phyloP scores from a whole-genome alignment of 2,113 vertebrate species.

The Rhagologus leucostigma region DNA sequence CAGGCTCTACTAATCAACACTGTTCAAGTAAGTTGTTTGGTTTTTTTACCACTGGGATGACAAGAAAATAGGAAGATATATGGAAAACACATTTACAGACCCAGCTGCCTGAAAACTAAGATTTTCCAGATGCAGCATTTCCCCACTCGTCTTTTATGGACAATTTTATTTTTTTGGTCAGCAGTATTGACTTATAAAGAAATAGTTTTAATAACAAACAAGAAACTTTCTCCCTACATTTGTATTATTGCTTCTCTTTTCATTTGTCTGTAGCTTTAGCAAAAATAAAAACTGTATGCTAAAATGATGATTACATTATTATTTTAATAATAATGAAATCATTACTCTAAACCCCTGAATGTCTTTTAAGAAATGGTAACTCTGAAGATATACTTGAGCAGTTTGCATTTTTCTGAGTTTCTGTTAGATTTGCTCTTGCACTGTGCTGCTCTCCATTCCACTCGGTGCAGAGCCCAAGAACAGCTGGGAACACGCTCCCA shows the following conservation, averaged over 20 bases:
- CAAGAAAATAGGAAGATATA: not conserved
- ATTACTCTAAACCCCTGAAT: not conserved
- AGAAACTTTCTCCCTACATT: not conserved
- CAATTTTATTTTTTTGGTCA: not conserved
- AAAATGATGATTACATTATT: not conserved
- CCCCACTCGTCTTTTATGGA: too few species aligned
- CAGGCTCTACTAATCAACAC: not conserved
- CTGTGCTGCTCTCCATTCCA: not conserved
- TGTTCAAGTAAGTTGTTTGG: not conserved
- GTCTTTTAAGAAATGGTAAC: rapidly evolving
- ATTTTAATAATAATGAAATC: not conserved
- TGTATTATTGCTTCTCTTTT: not conserved
- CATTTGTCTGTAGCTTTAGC: not conserved
- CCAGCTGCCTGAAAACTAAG: not conserved
- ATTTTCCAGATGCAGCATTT: not conserved
- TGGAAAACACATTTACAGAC: not conserved
- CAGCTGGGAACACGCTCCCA: not conserved
- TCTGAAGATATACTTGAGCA: not conserved
- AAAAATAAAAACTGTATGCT: not conserved
- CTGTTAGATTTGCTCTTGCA: not conserved
- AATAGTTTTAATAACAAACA: not conserved
- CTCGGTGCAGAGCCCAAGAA: not conserved
- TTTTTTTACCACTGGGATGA: not conserved
- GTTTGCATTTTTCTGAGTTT: not conserved
- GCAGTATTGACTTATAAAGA: not conserved